These are phyloP conservation scores for Epiblema foenella DNA, from an alignment of 2,888 invertebrate species.

Conservation along the genomic window DNA sequence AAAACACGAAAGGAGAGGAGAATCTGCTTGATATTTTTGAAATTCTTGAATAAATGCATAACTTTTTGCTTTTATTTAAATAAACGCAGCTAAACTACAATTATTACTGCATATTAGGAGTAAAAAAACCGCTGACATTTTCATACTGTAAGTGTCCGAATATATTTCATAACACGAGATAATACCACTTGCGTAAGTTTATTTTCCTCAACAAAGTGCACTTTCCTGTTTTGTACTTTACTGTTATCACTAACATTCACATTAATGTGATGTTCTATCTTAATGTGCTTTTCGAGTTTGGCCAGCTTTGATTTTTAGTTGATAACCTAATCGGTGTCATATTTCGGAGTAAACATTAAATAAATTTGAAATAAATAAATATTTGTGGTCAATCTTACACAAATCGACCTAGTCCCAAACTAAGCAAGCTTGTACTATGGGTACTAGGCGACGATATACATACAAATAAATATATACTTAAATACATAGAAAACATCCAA, in stretches of 20 bases:
- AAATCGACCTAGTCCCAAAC: too few relatives aligned
- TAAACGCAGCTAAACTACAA: background rate
- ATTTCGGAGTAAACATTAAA: too few relatives aligned
- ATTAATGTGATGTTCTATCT: too few relatives aligned
- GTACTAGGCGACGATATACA: too few relatives aligned
- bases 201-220: constrained; percentile 9
- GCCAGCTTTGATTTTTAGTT: too few relatives aligned
- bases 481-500: too few relatives aligned
- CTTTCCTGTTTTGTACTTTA: background rate
- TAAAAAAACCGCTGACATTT: background rate
- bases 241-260: background rate
- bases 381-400: too few relatives aligned
- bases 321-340: too few relatives aligned
- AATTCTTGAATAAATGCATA: background rate
- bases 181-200: constrained; percentile 34
- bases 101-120: background rate
- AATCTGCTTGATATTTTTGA: background rate
- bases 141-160: background rate
- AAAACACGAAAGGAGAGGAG: background rate
- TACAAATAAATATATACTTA: too few relatives aligned
- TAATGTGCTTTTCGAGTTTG: too few relatives aligned
- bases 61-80: background rate
- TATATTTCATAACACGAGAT: constrained; percentile 21
- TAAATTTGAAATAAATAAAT: too few relatives aligned
- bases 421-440: too few relatives aligned